Evolutionary conservation across 2,888 invertebrate genomes (phyloP).

Genomic region (Fragum sueziense): DNA sequence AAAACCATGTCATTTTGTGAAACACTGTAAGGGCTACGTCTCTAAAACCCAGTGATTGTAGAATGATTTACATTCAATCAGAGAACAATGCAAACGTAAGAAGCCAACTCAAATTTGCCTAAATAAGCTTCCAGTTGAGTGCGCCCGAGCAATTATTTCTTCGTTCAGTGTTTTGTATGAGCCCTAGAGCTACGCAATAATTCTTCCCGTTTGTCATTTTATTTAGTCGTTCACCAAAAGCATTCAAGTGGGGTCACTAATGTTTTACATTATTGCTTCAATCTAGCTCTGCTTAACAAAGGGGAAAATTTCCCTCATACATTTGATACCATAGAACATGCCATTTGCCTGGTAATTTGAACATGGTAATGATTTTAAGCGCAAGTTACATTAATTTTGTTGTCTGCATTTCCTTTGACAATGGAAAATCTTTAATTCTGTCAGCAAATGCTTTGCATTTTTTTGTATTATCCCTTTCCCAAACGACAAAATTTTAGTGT

Average conservation of each 20-base stretch:
- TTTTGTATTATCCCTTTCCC: no score
- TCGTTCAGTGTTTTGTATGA: slow-evolving; percentile 9
- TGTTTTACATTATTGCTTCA: slow-evolving; percentile 11
- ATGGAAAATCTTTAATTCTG: no score
- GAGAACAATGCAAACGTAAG: slow-evolving; percentile 31
- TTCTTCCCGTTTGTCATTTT: slow-evolving; percentile 19
- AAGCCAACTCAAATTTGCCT: slow-evolving; percentile 24
- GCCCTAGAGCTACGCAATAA: slow-evolving; percentile 16
- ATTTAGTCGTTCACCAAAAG: slow-evolving; percentile 4
- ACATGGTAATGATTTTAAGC: no score
- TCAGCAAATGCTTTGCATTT: no score
- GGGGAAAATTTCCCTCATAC: slow-evolving; percentile 3
- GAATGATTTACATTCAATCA: slow-evolving; percentile 38
- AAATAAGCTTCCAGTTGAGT: slow-evolving; percentile 18
- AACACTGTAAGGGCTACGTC: slow-evolving; percentile 8
- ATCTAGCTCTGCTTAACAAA: slow-evolving; percentile 9
- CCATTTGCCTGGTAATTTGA: background rate
- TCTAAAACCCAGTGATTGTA: slow-evolving; percentile 4
- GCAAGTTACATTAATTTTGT: no score
- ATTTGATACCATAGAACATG: background rate
- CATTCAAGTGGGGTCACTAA: slow-evolving; percentile 18
- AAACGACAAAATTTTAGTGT: no score
- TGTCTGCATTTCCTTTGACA: no score
- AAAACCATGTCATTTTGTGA: slow-evolving; percentile 25
- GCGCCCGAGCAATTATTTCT: slow-evolving; percentile 17